Evolutionary conservation across 2,888 invertebrate genomes (phyloP), one percentile per base, ranked within the genome.

Genomic region (Polylopha cassiicola): DNA sequence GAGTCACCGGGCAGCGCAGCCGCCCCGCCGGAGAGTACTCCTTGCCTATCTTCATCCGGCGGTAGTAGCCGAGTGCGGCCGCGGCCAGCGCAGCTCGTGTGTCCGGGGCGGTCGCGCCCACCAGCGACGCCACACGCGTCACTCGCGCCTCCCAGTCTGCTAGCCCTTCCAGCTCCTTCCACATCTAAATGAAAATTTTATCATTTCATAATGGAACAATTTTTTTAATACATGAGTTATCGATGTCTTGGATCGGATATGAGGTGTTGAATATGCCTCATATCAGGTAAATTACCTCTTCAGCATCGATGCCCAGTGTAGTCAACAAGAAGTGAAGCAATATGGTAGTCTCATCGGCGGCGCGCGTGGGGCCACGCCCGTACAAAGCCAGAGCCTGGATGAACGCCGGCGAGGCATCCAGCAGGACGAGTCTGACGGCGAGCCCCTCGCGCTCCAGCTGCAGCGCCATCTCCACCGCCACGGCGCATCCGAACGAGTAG

Each of bases 401-500:
- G 74, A 92, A 95, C 20, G 89, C 89, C 3, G 94, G 95, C 13
- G 95, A 95, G 23, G 98, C 98, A 80, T 99, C 99, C 53, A 99
- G 86, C 54, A 98, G 88, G 51, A 94, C 89, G 20, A 97, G 80
- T 28, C 88, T 85, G 16, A 87, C 86, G 47, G 66, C 74, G 60
- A 89, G 87, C 2, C 87, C 88, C 17, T 60, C 73, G 70, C 86
- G 80, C 67, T 96, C 94, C 37, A 98, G 82, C 68, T 94, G 93
- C 17, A 93, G 81, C 14, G 95, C 95, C 91, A 99, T 98, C 86
- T 98, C 98, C 71, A 97, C 95, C 9, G 97, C 97, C 18, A 99
- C 93, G 55, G 93, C 91, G 24, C 96, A 95, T 46, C 99, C 99
- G 76, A 95, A 98, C 0, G 98, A 99, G 81, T 99, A 99, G 1